Conservation (phyloP, 2,113 vertebrate genomes). For the Gobio gobio region DNA sequence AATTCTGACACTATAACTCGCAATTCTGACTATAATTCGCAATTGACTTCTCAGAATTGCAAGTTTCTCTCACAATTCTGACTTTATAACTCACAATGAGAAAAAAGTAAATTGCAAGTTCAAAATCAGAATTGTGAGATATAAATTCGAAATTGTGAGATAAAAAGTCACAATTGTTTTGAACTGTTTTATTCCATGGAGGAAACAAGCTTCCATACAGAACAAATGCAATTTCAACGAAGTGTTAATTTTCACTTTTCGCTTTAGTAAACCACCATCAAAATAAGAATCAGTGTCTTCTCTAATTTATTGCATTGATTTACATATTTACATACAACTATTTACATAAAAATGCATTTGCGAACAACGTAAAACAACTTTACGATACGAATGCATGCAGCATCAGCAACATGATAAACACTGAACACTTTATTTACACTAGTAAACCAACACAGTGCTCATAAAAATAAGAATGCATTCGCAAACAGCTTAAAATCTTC, state of each 20-base stretch:
- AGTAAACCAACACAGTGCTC: background rate
- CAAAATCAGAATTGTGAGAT: too few species aligned
- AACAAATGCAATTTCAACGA: background rate
- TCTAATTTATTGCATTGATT: background rate
- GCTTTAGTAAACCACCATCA: background rate
- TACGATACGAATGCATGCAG: background rate
- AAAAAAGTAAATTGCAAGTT: too few species aligned
- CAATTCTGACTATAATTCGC: too few species aligned
- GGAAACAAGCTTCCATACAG: too few species aligned
- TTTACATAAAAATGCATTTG: background rate
- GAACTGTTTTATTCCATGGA: too few species aligned
- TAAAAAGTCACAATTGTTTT: too few species aligned
- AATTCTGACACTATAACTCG: too few species aligned
- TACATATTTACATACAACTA: background rate
- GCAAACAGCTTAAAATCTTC: background rate
- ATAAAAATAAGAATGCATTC: background rate
- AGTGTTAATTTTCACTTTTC: background rate
- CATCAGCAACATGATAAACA: background rate
- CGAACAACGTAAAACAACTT: background rate
- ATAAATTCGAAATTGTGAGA: too few species aligned
- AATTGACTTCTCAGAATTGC: too few species aligned
- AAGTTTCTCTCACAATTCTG: too few species aligned
- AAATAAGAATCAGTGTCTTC: background rate
- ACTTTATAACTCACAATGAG: too few species aligned
- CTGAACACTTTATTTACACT: background rate